Evolutionary conservation across 2,113 vertebrate genomes (phyloP).

Genomic region (Catharus minimus): DNA sequence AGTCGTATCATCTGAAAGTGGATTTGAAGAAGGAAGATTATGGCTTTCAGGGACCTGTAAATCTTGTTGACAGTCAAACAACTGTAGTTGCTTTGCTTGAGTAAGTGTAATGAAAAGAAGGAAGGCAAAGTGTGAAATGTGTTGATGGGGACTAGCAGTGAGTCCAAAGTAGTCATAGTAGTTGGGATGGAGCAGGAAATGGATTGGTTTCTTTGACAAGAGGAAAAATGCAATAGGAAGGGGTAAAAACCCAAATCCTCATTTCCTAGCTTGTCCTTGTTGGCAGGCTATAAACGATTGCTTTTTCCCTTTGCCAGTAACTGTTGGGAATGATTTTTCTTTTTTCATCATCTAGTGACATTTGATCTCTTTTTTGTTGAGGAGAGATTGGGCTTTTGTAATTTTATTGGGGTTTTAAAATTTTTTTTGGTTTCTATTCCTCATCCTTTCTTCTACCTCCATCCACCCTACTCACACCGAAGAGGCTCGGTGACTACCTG

Average conservation of each 20-base stretch:
- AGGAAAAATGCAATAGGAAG: rapidly evolving
- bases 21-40: not conserved
- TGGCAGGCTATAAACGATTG: not conserved
- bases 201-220: not conserved
- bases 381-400: not conserved
- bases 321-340: not conserved
- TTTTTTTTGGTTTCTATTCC: not conserved
- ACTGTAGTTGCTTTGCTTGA: not conserved
- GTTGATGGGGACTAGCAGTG: not conserved
- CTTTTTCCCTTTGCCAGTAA: not conserved
- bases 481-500: not conserved
- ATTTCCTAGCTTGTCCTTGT: not conserved
- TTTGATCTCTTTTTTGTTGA: not conserved
- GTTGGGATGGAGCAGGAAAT: not conserved
- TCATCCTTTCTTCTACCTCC: not conserved
- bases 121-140: not conserved
- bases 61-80: not conserved
- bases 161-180: not conserved
- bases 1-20: not conserved
- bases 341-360: not conserved
- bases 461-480: not conserved
- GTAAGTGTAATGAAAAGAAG: not conserved
- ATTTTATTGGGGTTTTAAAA: not conserved
- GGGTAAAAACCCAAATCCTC: not conserved
- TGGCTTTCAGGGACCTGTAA: not conserved